A percentile compares a stretch with the other conserved stretches of the same genome.
phyloP scores from a whole-genome alignment of 1,140 invertebrate genomes.

The Apolygus lucorum region DNA sequence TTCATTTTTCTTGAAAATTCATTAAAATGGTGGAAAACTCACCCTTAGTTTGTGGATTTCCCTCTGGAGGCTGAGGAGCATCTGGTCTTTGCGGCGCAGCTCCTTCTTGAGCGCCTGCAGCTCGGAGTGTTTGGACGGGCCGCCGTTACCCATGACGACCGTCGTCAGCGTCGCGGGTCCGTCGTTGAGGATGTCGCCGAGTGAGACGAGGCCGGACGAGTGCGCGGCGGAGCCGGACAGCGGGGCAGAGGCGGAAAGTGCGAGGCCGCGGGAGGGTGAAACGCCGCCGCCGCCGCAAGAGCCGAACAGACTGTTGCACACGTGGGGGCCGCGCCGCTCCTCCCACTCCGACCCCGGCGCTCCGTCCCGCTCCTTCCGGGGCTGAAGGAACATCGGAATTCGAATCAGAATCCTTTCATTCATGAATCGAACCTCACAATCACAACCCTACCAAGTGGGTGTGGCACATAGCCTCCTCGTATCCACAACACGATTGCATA shows the following conservation, averaged over 20 bases:
- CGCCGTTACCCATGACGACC: constrained; percentile 18
- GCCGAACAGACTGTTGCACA: constrained; percentile 14
- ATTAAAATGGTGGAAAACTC: no score
- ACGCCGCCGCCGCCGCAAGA: not conserved
- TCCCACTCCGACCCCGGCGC: not conserved
- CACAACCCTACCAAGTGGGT: no score
- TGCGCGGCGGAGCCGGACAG: not conserved
- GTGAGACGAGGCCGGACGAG: constrained; percentile 17
- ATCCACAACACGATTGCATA: no score
- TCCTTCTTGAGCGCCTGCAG: constrained; percentile 18
- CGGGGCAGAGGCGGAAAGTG: not conserved
- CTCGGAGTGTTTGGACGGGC: constrained; percentile 6
- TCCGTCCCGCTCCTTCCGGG: constrained; percentile 13
- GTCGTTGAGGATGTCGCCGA: constrained; percentile 11
- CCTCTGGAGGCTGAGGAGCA: constrained; percentile 16
- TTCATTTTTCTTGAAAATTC: no score
- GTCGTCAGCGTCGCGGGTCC: not conserved
- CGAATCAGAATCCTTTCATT: no score
- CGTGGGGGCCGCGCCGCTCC: not conserved
- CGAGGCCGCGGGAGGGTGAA: not conserved
- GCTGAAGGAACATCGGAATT: no score
- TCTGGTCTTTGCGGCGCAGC: constrained; percentile 11
- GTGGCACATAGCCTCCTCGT: no score
- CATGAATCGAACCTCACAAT: no score
- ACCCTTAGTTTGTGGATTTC: constrained; percentile 24